Conservation (phyloP, 2,888 invertebrate species). For the Ochropacha duplaris region DNA sequence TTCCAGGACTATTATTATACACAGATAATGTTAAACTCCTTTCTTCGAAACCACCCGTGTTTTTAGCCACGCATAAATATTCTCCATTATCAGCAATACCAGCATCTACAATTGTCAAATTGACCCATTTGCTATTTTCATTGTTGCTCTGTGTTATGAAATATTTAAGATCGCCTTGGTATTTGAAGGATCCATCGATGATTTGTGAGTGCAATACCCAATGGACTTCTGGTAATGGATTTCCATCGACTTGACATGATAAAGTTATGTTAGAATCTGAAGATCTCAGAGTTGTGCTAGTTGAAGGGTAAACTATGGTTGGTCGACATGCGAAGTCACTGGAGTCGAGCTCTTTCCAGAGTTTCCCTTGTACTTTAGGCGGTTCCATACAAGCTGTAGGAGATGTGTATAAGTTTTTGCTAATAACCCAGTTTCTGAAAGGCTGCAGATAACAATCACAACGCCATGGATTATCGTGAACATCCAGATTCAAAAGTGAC, state of each 20-base stretch:
- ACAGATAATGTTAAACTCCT: slow-evolving; percentile 87
- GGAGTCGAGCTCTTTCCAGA: slow-evolving; percentile 88
- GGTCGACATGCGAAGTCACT: slow-evolving; percentile 93
- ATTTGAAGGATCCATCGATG: slow-evolving; percentile 79
- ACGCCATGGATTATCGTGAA: slow-evolving; percentile 93
- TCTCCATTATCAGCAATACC: slow-evolving; percentile 86
- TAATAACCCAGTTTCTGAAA: slow-evolving; percentile 90
- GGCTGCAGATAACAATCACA: slow-evolving; percentile 93
- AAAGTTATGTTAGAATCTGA: slow-evolving; percentile 87
- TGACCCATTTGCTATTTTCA: slow-evolving; percentile 83
- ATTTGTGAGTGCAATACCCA: slow-evolving; percentile 88
- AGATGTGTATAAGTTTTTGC: slow-evolving; percentile 88
- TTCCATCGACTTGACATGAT: slow-evolving; percentile 88
- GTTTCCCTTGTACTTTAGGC: slow-evolving; percentile 84
- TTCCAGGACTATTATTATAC: slow-evolving; percentile 67
- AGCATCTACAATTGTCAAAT: slow-evolving; percentile 86
- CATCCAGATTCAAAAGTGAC: slow-evolving; percentile 87
- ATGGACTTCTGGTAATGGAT: slow-evolving; percentile 89
- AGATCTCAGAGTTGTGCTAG: slow-evolving; percentile 83
- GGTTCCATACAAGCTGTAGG: slow-evolving; percentile 90
- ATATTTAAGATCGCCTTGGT: slow-evolving; percentile 78
- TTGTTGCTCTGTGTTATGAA: slow-evolving; percentile 52
- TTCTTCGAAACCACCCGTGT: slow-evolving; percentile 90
- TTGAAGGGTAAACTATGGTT: slow-evolving; percentile 86
- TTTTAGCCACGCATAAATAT: slow-evolving; percentile 91